phyloP scores from a whole-genome alignment of 2,113 vertebrate genomes.

The Python bivittatus region DNA sequence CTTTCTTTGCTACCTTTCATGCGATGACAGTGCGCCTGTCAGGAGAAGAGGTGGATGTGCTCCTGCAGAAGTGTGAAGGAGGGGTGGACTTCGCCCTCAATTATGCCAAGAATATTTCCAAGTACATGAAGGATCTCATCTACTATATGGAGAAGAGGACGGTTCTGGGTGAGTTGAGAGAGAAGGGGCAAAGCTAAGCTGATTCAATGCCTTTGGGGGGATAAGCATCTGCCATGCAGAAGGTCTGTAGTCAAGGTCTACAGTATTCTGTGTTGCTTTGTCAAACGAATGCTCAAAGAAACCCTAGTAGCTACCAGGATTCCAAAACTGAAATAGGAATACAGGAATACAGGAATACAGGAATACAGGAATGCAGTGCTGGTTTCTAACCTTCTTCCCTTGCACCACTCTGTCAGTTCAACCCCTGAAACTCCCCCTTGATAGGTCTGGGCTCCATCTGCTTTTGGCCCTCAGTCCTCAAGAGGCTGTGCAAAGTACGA shows the following conservation, averaged over 20 bases:
- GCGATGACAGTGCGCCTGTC: slow-evolving; percentile 55
- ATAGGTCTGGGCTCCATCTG: neutral
- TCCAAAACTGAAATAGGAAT: neutral
- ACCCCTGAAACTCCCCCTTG: neutral
- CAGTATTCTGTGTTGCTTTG: no score
- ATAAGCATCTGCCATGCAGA: neutral
- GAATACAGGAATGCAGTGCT: no score
- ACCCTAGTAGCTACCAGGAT: no score
- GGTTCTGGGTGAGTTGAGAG: slow-evolving; percentile 74
- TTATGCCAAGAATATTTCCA: slow-evolving; percentile 90
- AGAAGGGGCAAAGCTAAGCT: neutral
- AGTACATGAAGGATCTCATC: slow-evolving; percentile 94
- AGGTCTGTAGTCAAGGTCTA: neutral
- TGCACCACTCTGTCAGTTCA: neutral
- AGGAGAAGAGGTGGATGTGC: slow-evolving; percentile 84
- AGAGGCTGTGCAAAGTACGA: no score
- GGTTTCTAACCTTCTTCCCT: neutral
- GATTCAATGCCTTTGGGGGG: neutral
- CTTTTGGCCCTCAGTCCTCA: neutral
- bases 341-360: neutral
- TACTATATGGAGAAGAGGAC: slow-evolving; percentile 89
- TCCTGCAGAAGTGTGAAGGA: slow-evolving; percentile 90
- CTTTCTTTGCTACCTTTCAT: neutral
- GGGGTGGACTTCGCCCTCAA: slow-evolving; percentile 87
- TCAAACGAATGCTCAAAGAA: no score